These are phyloP conservation scores for Mobula hypostoma DNA, from an alignment of 2,113 vertebrate genomes.

Conservation along the genomic window DNA sequence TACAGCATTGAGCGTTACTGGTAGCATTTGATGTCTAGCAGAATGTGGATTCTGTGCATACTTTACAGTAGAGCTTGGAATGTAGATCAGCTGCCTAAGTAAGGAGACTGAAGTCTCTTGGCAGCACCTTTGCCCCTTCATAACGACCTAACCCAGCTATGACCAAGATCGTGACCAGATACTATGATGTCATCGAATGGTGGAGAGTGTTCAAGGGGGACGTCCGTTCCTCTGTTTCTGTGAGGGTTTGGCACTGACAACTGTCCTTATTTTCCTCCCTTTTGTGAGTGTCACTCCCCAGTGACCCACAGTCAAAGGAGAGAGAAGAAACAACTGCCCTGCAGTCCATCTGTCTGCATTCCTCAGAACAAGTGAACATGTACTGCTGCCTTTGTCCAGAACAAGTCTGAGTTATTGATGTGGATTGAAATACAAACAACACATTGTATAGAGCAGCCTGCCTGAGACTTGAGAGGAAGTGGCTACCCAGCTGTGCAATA, in stretches of 20 bases:
- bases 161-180: neutral
- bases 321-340: neutral
- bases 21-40: neutral
- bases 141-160: neutral
- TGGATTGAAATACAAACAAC: neutral
- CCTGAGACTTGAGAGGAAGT: neutral
- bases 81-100: neutral
- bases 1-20: neutral
- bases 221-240: neutral
- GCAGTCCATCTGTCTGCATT: conserved; percentile 9
- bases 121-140: neutral
- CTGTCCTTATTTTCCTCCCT: neutral
- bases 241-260: neutral
- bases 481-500: neutral
- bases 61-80: neutral
- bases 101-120: neutral
- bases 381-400: neutral
- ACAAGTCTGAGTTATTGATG: conserved; percentile 7
- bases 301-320: neutral
- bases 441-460: neutral
- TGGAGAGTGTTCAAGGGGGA: neutral
- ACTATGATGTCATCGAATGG: neutral
- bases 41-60: neutral
- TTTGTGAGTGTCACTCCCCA: neutral
- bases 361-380: neutral